Evolutionary conservation across 2,888 invertebrate species (phyloP).

Genomic region (Serrognathus titanus): DNA sequence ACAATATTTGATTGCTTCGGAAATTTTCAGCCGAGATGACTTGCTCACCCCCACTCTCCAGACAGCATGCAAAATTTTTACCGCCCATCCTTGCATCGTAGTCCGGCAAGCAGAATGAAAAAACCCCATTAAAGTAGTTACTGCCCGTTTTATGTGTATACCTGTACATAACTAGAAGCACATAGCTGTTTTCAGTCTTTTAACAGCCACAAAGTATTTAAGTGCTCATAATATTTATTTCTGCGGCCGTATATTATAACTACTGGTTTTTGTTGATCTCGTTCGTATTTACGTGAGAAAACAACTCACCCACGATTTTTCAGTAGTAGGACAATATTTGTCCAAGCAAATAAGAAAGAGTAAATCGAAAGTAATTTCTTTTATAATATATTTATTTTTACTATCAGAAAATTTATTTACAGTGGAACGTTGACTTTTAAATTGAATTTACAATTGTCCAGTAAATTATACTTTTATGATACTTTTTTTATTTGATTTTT

Average conservation of each 20-base stretch:
- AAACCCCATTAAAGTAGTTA: slow-evolving; percentile 23
- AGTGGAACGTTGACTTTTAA: too few species aligned
- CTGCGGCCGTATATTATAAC: slow-evolving; percentile 20
- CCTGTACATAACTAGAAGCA: slow-evolving; percentile 21
- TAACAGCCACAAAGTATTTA: slow-evolving; percentile 34
- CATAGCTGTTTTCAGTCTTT: slow-evolving; percentile 25
- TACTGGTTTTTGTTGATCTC: slow-evolving; percentile 15
- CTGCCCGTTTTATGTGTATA: slow-evolving; percentile 21
- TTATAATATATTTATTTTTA: too few species aligned
- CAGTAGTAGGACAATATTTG: too few species aligned
- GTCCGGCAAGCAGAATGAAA: slow-evolving; percentile 9
- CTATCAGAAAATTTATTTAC: too few species aligned
- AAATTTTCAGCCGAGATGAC: too few species aligned
- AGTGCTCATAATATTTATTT: slow-evolving; percentile 31
- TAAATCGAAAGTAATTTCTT: neutral
- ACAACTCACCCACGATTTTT: too few species aligned
- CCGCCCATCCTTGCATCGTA: neutral
- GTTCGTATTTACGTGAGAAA: too few species aligned
- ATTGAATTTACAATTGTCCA: too few species aligned
- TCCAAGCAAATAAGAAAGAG: neutral
- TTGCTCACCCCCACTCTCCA: neutral
- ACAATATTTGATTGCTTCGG: too few species aligned
- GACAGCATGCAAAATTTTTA: neutral
- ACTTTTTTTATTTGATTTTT: too few species aligned
- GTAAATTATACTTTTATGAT: too few species aligned